Conservation (phyloP, 2,888 invertebrate species). For the Arge pagana region DNA sequence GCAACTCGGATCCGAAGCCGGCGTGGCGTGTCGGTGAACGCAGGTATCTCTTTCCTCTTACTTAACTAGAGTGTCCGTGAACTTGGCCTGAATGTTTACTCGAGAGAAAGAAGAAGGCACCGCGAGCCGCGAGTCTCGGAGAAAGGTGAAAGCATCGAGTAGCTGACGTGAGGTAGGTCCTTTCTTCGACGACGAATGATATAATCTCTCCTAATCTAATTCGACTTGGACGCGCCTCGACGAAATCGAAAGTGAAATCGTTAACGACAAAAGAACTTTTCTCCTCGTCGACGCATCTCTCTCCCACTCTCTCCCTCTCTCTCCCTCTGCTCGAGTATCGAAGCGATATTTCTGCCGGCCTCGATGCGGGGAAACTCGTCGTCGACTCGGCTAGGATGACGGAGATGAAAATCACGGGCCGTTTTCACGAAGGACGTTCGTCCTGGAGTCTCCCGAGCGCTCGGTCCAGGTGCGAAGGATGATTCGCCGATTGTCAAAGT, state of each 20-base stretch:
- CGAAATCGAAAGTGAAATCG: conserved; percentile 16
- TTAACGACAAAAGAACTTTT: conserved; percentile 9
- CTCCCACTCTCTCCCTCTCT: not conserved
- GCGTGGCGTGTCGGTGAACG: too few species aligned
- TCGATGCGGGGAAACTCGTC: too few species aligned
- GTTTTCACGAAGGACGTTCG: too few species aligned
- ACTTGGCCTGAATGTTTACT: conserved; percentile 43
- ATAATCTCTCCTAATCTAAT: too few species aligned
- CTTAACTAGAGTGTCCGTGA: conserved; percentile 28
- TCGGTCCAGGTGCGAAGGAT: too few species aligned
- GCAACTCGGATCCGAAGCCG: too few species aligned
- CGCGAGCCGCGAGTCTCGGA: conserved; percentile 31
- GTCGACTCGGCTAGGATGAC: too few species aligned
- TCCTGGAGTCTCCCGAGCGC: too few species aligned
- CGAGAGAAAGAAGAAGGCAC: conserved; percentile 37
- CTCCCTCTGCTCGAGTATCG: not conserved
- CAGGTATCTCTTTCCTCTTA: conserved; percentile 8
- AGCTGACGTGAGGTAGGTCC: conserved; percentile 16
- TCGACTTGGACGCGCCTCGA: conserved; percentile 1
- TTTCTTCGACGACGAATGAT: conserved; percentile 7
- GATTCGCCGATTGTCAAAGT: too few species aligned
- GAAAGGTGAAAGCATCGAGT: conserved; percentile 37
- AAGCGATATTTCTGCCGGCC: too few species aligned
- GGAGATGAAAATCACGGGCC: too few species aligned
- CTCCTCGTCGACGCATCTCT: conserved; percentile 3